Evolutionary conservation across 2,888 invertebrate species (phyloP).

Genomic region (Orchesellides sinensis): DNA sequence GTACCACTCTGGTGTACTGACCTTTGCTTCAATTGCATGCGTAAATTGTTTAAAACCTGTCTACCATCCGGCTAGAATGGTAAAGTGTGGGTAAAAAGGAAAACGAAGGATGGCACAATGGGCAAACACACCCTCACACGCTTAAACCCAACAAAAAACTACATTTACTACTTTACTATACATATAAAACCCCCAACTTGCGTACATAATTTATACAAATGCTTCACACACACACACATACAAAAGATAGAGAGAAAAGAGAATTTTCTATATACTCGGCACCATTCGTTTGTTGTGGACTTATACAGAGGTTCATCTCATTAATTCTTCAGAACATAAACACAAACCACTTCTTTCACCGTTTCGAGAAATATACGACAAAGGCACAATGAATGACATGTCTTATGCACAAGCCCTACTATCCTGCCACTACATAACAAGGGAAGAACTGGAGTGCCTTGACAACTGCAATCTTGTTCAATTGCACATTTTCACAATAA

Average conservation of each 20-base stretch:
- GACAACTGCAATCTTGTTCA: conserved; percentile 18
- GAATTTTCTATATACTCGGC: neutral
- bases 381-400: conserved; percentile 37
- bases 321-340: conserved; percentile 41
- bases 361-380: conserved; percentile 12
- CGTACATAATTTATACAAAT: no score
- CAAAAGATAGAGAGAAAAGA: neutral
- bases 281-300: conserved; percentile 7
- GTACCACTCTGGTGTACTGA: neutral
- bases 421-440: neutral
- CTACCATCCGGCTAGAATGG: conserved; percentile 5
- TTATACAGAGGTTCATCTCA: conserved; percentile 44
- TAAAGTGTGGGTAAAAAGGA: neutral
- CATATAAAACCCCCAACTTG: no score
- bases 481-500: conserved; percentile 17
- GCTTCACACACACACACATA: no score
- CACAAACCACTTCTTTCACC: conserved; percentile 33
- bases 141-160: neutral
- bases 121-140: neutral
- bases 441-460: neutral
- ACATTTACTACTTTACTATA: neutral
- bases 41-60: conserved; percentile 12
- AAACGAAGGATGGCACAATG: conserved; percentile 2
- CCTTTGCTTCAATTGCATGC: neutral
- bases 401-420: conserved; percentile 19